Evolutionary conservation across 1,140 invertebrate genomes (phyloP).

Genomic region (Penaeus vannamei): DNA sequence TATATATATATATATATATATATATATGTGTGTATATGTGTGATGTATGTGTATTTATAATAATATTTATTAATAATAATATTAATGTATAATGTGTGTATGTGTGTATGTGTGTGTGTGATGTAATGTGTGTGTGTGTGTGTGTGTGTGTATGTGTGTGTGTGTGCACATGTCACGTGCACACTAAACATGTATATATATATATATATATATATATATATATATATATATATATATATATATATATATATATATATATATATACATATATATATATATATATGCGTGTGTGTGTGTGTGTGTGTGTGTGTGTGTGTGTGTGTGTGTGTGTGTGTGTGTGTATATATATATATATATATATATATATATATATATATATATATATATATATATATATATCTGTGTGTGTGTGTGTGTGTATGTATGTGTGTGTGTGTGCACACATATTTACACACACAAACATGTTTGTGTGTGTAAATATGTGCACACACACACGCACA

Average conservation of each 20-base stretch:
- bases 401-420: no score
- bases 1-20: background rate
- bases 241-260: background rate
- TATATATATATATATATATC: no score
- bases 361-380: no score
- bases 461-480: no score
- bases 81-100: background rate
- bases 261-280: constrained; percentile 21
- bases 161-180: background rate
- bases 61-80: no score
- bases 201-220: background rate
- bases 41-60: no score
- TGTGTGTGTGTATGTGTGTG: background rate
- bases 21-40: background rate
- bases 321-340: background rate
- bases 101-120: background rate
- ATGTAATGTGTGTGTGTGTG: background rate
- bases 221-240: background rate
- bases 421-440: no score
- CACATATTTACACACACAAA: no score
- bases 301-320: background rate
- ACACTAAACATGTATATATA: background rate
- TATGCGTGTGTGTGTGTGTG: background rate
- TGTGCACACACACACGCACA: no score
- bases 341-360: background rate